Evolutionary conservation across 2,888 invertebrate species (phyloP).

Genomic region (Drosophila multiciliata): DNA sequence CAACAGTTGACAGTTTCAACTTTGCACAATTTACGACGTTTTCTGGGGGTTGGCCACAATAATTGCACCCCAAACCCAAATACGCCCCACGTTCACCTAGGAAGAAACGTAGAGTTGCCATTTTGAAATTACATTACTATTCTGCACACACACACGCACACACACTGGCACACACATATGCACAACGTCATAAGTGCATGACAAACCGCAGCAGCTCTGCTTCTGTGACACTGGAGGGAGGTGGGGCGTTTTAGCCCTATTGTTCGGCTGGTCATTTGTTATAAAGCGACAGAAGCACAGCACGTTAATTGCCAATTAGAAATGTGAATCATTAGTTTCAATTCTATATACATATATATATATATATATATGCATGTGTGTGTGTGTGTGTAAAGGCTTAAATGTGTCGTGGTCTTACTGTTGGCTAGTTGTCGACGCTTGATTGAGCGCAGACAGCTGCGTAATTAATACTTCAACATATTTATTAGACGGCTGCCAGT

Average conservation of each 20-base stretch:
- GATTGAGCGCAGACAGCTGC: conserved; percentile 33
- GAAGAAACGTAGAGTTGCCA: conserved; percentile 38
- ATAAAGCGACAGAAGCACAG: conserved; percentile 57
- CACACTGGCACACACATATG: neutral
- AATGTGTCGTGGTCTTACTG: neutral
- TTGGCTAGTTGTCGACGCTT: conserved; percentile 24
- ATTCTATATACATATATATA: neutral
- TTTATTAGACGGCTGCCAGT: conserved; percentile 14
- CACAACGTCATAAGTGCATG: neutral
- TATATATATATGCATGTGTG: conserved; percentile 3
- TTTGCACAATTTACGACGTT: conserved; percentile 64
- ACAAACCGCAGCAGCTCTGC: conserved; percentile 44
- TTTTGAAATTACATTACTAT: conserved; percentile 52
- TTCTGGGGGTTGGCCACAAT: conserved; percentile 10
- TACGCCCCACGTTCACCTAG: neutral
- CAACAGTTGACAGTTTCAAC: conserved; percentile 69
- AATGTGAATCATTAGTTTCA: conserved; percentile 57
- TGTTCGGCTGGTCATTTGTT: conserved; percentile 55
- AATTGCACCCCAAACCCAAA: neutral
- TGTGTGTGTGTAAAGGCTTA: neutral
- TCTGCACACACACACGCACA: conserved; percentile 34
- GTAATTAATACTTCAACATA: conserved; percentile 36
- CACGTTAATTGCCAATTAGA: conserved; percentile 68
- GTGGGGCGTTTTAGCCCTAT: conserved; percentile 24
- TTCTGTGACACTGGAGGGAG: neutral